Evolutionary conservation across 2,797 vertebrate species (phyloP), one percentile per base, ranked within the genome.

Genomic region (Syngnathus rostellatus): DNA sequence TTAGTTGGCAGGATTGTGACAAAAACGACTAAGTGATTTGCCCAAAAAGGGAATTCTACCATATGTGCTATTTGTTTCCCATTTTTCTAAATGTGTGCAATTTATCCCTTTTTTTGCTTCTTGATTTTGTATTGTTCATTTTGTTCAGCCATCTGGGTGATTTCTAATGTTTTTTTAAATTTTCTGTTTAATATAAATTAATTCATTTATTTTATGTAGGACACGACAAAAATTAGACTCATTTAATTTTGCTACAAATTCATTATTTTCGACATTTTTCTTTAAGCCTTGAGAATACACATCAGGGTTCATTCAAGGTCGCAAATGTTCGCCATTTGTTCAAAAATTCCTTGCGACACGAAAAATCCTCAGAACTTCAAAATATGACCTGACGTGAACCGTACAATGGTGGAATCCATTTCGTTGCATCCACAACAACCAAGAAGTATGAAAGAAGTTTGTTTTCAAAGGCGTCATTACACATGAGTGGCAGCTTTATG

Each of bases 401-500:
- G 39, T 21, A 11, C 8, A 6, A 6, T 61, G 59, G 9, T n/a
- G 39, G 19, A 41, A 61, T n/a, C 5, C n/a, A 23, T 62, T 61
- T 43, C 12, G 7, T 5, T 59, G 11, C n/a, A 60, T 40, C 19
- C 58, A 38, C 19, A 43, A 43, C 12, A 60, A 60, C 19, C 10
- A 31, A 12, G 58, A 62, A 62, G 43, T 6, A 31, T 57, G 23
- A 62, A 62, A 14, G 10, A n/a, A 11, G n/a, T 4, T 61, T 43
- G 16, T 21, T 43, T 61, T 61, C 3, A 2, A 61, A 61, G 2
- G 16, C 6, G 40, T 51, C 48, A 51, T 39, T 39, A 39, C 16
- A 0, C 8, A 48, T 23, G 60, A 68, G 41, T 72, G 69, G 57
- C 55, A 45, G 51, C 23, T 2, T 59, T 68, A 41, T 25, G 74